A percentile compares a stretch with the other conserved stretches of the same genome.
These are phyloP conservation scores for Vannuccia rotundouncinata DNA, from an alignment of 2,888 invertebrate genomes.

Conservation along the genomic window DNA sequence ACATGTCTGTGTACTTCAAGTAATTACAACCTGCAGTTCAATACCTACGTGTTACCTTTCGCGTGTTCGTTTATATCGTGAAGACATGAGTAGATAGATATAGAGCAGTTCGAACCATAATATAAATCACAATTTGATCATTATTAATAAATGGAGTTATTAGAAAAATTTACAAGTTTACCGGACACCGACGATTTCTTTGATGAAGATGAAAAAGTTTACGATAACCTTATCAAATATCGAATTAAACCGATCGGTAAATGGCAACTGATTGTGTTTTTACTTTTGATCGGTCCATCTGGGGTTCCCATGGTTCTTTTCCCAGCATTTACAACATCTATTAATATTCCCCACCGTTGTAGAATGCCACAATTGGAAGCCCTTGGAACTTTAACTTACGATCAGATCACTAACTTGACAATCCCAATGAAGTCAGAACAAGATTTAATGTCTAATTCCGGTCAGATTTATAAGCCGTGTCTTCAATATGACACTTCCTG, in stretches of 20 bases:
- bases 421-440: background rate
- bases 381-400: background rate
- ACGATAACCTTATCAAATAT: background rate
- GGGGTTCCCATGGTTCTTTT: background rate
- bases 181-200: background rate
- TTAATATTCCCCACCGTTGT: background rate
- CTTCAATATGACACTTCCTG: background rate
- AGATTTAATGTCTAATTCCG: background rate
- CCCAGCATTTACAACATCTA: background rate
- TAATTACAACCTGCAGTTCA: no score
- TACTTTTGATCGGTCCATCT: background rate
- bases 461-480: background rate
- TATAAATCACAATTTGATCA: no score
- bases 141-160: background rate
- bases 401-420: background rate
- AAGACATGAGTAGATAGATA: no score
- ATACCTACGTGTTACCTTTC: no score
- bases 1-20: no score
- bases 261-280: background rate
- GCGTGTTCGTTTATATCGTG: no score
- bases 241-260: slow-evolving; percentile 6
- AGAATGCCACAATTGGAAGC: background rate
- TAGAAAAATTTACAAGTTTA: no score
- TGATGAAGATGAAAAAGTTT: background rate
- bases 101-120: no score